Evolutionary conservation across 2,113 vertebrate species (phyloP).

Genomic region (Amia ocellicauda): DNA sequence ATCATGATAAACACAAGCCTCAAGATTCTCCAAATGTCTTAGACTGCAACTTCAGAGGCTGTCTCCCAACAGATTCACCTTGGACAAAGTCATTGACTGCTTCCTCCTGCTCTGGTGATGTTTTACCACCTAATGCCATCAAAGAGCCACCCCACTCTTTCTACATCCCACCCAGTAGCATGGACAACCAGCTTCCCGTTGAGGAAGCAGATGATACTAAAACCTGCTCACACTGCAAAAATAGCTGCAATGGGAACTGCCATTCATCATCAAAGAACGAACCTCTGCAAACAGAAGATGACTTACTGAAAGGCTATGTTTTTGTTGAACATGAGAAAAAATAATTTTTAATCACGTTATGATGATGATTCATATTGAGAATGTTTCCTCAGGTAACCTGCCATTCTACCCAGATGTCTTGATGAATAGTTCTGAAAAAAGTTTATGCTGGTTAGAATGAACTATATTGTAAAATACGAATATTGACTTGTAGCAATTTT

Average conservation of each 20-base stretch:
- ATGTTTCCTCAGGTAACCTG: too few relatives aligned
- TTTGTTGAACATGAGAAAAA: slow-evolving; percentile 23
- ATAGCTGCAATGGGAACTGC: not conserved
- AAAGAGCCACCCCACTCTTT: slow-evolving; percentile 56
- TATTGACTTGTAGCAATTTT: too few relatives aligned
- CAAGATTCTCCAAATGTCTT: slow-evolving; percentile 4
- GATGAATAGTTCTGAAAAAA: too few relatives aligned
- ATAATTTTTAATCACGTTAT: not conserved
- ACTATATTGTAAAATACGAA: too few relatives aligned
- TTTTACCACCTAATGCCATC: slow-evolving; percentile 11
- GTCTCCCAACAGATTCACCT: not conserved
- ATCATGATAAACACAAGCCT: not conserved
- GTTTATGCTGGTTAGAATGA: too few relatives aligned
- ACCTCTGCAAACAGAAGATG: slow-evolving; percentile 22
- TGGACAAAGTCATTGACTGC: not conserved
- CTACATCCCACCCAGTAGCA: slow-evolving; percentile 45
- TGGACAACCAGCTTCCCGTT: slow-evolving; percentile 4
- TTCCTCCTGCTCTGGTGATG: too few relatives aligned
- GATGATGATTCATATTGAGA: not conserved
- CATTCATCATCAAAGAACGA: slow-evolving; percentile 8
- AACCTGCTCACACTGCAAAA: slow-evolving; percentile 4
- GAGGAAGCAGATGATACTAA: not conserved
- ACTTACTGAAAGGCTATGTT: slow-evolving; percentile 27
- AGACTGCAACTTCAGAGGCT: slow-evolving; percentile 14
- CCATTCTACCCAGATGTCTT: too few relatives aligned